phyloP scores from a whole-genome alignment of 2,888 invertebrate species.

The Eurois occulta region DNA sequence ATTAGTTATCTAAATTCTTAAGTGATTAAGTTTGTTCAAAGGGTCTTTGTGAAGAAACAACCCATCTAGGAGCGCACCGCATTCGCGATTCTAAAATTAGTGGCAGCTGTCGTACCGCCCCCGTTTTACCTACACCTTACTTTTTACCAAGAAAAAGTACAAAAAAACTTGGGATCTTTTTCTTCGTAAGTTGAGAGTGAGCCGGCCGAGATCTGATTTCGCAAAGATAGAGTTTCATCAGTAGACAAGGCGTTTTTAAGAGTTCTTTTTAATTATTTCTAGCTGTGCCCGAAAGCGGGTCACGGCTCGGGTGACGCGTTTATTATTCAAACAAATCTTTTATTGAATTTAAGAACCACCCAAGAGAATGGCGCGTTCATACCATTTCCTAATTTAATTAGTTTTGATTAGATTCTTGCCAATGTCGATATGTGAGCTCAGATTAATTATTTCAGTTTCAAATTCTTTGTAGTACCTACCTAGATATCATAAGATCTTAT shows the following conservation, averaged over 20 bases:
- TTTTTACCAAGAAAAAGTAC: slow-evolving; percentile 80
- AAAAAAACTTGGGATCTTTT: slow-evolving; percentile 75
- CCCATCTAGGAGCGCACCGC: slow-evolving; percentile 67
- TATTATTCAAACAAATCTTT: slow-evolving; percentile 68
- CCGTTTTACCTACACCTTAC: slow-evolving; percentile 78
- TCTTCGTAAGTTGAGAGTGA: slow-evolving; percentile 74
- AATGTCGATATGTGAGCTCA: background rate
- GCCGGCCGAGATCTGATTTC: slow-evolving; percentile 85
- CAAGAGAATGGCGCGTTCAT: slow-evolving; percentile 44
- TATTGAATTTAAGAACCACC: slow-evolving; percentile 66
- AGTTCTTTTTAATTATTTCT: slow-evolving; percentile 87
- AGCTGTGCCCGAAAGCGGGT: slow-evolving; percentile 77
- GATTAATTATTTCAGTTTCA: slow-evolving; percentile 9
- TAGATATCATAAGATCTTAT: background rate
- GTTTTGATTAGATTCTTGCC: slow-evolving; percentile 56
- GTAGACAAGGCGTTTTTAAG: slow-evolving; percentile 83
- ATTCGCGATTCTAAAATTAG: slow-evolving; percentile 82
- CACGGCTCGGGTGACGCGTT: slow-evolving; percentile 76
- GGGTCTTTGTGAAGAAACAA: slow-evolving; percentile 70
- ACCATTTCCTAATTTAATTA: slow-evolving; percentile 55
- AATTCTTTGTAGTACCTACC: background rate
- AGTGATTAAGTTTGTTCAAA: slow-evolving; percentile 70
- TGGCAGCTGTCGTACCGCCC: slow-evolving; percentile 82
- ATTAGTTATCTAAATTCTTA: slow-evolving; percentile 62
- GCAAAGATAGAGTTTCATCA: slow-evolving; percentile 87